These are phyloP conservation scores for Mycogona germanica DNA, from an alignment of 2,888 invertebrate genomes.

Conservation along the genomic window DNA sequence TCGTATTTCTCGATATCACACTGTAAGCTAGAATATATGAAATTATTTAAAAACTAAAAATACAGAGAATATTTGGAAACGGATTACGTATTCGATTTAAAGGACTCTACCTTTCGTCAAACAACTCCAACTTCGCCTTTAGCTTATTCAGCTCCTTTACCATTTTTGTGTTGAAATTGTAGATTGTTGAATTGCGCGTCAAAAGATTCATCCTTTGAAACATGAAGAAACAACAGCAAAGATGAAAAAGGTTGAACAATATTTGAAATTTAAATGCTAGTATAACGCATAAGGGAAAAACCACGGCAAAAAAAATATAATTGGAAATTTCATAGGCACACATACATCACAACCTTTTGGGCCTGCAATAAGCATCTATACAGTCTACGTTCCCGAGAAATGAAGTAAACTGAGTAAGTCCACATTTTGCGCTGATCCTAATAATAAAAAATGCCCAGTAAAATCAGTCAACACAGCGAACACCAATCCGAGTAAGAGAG, in stretches of 20 bases:
- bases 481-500: background rate
- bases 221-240: background rate
- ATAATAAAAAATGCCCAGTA: background rate
- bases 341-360: slow-evolving; percentile 14
- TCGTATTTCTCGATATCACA: slow-evolving; percentile 16
- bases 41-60: background rate
- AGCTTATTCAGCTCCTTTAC: slow-evolving; percentile 10
- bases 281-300: background rate
- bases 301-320: background rate
- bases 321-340: background rate
- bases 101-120: slow-evolving; percentile 7
- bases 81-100: background rate
- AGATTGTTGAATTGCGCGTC: slow-evolving; percentile 11
- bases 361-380: slow-evolving; percentile 10
- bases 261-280: background rate
- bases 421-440: slow-evolving; percentile 16
- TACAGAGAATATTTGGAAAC: background rate
- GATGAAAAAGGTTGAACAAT: background rate
- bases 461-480: background rate
- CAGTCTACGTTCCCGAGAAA: slow-evolving; percentile 6
- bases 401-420: slow-evolving; percentile 11
- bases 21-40: slow-evolving; percentile 10
- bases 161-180: slow-evolving; percentile 13
- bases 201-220: slow-evolving; percentile 12
- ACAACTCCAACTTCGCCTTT: slow-evolving; percentile 13